Evolutionary conservation across 2,797 vertebrate genomes (phyloP).

Genomic region (Scolopax rusticola): DNA sequence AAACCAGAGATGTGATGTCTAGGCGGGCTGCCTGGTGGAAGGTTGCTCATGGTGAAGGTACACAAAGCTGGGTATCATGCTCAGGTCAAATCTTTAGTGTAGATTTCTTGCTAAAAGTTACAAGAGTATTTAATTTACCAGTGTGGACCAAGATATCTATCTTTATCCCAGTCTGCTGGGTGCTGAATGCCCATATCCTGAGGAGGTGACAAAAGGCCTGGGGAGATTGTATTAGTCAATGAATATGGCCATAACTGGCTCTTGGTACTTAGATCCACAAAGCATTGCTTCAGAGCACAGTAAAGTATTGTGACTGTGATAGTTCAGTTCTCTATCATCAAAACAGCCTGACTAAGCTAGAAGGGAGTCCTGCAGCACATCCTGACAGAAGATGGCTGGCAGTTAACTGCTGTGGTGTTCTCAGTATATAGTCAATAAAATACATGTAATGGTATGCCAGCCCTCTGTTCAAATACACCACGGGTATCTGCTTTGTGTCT

Average conservation of each 20-base stretch:
- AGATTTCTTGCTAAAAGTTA: neutral
- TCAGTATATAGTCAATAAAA: neutral
- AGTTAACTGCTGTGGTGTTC: neutral
- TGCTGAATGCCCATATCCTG: neutral
- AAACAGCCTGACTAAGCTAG: neutral
- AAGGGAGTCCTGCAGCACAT: neutral
- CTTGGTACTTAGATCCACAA: rapidly evolving
- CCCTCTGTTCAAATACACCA: neutral
- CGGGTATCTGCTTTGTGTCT: neutral
- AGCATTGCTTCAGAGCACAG: neutral
- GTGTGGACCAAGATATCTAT: neutral
- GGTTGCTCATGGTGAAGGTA: rapidly evolving
- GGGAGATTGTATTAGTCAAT: neutral
- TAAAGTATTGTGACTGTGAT: neutral
- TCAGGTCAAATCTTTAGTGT: neutral
- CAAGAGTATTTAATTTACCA: neutral
- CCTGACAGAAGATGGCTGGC: neutral
- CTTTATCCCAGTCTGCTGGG: neutral
- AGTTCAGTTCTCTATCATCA: neutral
- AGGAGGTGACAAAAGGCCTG: neutral
- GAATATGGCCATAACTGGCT: neutral
- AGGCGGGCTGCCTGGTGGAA: neutral
- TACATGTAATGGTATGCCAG: neutral
- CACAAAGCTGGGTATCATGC: neutral
- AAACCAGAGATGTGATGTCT: neutral